Evolutionary conservation across 2,113 vertebrate species (phyloP).

Genomic region (Cheirogaleus medius): DNA sequence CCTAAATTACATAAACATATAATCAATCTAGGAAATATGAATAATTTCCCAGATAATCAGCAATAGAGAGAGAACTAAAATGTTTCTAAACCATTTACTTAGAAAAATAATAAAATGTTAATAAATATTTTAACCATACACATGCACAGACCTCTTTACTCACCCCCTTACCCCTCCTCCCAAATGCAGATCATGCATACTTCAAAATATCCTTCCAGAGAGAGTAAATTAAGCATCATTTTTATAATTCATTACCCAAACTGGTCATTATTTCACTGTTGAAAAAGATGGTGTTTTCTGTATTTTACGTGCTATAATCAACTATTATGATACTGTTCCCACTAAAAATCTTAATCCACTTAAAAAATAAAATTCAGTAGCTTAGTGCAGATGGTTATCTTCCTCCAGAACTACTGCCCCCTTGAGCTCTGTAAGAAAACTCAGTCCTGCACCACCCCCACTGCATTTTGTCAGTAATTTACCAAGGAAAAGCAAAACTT

Average conservation of each 20-base stretch:
- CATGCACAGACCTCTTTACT: not conserved
- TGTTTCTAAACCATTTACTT: conserved; percentile 11
- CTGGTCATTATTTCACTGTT: not conserved
- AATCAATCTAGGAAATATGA: not conserved
- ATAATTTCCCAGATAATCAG: not conserved
- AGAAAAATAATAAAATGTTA: conserved; percentile 37
- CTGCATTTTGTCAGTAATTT: not conserved
- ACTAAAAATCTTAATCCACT: not conserved
- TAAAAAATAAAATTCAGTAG: not conserved
- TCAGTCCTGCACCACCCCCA: not conserved
- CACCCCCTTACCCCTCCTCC: not conserved
- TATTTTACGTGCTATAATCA: not conserved
- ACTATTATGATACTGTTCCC: not conserved
- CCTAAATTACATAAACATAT: conserved; percentile 33
- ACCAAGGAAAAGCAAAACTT: conserved; percentile 27
- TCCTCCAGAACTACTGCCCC: not conserved
- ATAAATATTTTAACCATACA: not conserved
- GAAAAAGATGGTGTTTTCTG: not conserved
- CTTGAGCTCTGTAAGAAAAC: conserved; percentile 24
- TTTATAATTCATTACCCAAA: conserved; percentile 25
- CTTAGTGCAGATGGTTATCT: not conserved
- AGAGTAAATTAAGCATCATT: not conserved
- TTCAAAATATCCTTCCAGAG: not conserved
- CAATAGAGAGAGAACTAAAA: not conserved
- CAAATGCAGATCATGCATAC: not conserved